Conservation (phyloP, 2,113 vertebrate species). For the Ia io region DNA sequence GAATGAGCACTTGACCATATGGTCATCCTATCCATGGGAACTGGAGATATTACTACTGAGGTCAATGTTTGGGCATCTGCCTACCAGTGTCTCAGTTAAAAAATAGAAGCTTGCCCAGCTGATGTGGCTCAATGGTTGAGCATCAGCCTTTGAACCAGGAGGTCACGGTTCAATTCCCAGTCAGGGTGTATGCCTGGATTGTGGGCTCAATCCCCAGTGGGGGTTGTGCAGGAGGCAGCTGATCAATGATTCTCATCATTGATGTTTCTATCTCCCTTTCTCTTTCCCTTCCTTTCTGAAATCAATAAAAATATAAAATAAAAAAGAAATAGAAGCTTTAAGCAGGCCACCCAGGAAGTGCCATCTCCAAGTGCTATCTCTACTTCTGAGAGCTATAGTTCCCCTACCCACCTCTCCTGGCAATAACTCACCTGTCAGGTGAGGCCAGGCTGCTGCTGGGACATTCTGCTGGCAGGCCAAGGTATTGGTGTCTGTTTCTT, state of each 20-base stretch:
- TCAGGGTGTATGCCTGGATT: no score
- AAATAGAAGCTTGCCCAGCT: background rate
- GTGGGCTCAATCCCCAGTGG: no score
- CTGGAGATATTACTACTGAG: background rate
- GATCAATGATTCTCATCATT: no score
- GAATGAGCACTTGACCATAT: background rate
- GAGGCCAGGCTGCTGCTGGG: background rate
- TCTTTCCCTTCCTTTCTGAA: no score
- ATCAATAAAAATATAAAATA: background rate
- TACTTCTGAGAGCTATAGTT: background rate
- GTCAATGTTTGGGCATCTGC: background rate
- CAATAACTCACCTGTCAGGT: background rate
- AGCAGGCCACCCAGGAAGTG: background rate
- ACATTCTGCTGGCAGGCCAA: background rate
- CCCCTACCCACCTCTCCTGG: rapidly evolving
- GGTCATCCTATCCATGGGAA: background rate
- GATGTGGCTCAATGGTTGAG: no score
- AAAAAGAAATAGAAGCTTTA: background rate
- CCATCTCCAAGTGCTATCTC: background rate
- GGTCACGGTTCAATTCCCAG: no score
- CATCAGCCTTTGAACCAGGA: no score
- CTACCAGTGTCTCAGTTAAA: background rate
- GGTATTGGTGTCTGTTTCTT: background rate
- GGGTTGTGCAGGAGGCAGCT: no score
- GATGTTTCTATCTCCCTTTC: no score